Evolutionary conservation across 2,888 invertebrate species (phyloP).

Genomic region (Mactromeris polynyma): DNA sequence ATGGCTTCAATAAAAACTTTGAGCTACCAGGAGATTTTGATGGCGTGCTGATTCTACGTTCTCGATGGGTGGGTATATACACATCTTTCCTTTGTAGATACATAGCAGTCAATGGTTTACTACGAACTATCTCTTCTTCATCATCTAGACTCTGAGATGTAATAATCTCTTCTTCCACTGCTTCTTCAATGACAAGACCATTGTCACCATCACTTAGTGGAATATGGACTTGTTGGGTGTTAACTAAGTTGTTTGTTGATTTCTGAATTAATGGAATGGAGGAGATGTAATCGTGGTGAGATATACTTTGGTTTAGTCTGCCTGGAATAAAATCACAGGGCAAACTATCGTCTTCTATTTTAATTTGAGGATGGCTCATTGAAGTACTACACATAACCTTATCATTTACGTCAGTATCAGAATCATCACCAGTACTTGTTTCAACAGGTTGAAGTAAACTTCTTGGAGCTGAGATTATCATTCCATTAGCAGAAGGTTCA

Average conservation of each 20-base stretch:
- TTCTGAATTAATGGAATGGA: constrained; percentile 50
- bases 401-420: constrained; percentile 45
- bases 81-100: constrained; percentile 64
- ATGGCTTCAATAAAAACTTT: constrained; percentile 54
- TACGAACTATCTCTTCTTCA: constrained; percentile 67
- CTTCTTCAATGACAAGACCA: constrained; percentile 65
- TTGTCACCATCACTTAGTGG: constrained; percentile 36
- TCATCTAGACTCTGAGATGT: constrained; percentile 57
- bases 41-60: constrained; percentile 49
- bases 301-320: constrained; percentile 59
- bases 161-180: constrained; percentile 60
- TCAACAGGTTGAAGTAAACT: background rate
- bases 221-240: constrained; percentile 22
- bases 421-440: constrained; percentile 28
- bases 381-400: constrained; percentile 32
- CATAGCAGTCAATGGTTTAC: constrained; percentile 69
- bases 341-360: constrained; percentile 39
- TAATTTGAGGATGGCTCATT: background rate
- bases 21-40: constrained; percentile 67
- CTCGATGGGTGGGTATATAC: constrained; percentile 37
- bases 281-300: constrained; percentile 64
- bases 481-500: background rate
- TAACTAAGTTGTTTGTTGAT: constrained; percentile 2
- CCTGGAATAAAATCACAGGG: constrained; percentile 42
- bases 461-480: constrained; percentile 12